Base-by-base conservation (phyloP, 1,140 invertebrate species). In the Brachionus rotundiformis region DNA sequence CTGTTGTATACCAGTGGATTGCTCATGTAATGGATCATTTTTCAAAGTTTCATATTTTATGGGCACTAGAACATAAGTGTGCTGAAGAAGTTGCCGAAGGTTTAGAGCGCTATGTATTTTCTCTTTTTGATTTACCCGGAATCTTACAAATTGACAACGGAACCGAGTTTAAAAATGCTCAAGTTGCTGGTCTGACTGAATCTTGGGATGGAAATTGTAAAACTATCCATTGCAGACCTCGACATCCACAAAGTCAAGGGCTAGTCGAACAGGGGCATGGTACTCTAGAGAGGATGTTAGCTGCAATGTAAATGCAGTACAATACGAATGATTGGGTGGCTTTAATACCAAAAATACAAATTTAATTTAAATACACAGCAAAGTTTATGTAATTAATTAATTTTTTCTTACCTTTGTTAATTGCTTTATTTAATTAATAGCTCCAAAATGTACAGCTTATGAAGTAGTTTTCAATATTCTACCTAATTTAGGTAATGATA, bases 201-300 rank as follows among this genome's bases (percentile, higher is more conserved):
- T 54, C 13, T 5, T 54, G 47, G 47, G 13, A 54, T 16, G 47
- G 47, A 54, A 76, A 83, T 11, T 27, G 83, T n/a, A 83, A 82
- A 16, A 82, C 83, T 0, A 83, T 85, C 23, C 82, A 85, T 81
- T 82, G 84, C 8, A 84, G 83, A 33, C 82, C 84, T 19, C 36
- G 82, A 16, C 83, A 84, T 82, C 82, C 83, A 6, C 84, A 85
- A 79, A 82, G 49, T 23, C 83, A 84, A 71, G 83, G 85, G 11
- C 82, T 44, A 19, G 81, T 84, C 61, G 82, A 85, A 49, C 75
- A 83, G 33, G 77, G 80, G 3, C 3, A 54, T 54, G 47, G 47
- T n/a, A 54, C 47, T 5, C 3, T 54, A 11, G 47, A 54, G 13
- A 54, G 13, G 13, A 54, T 54, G 47, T 16, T 54, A 54, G 3